Percentiles rank a stretch among this genome's conserved stretches.
Conservation (phyloP, 2,888 invertebrate species). For the Ernsta delagoae region DNA sequence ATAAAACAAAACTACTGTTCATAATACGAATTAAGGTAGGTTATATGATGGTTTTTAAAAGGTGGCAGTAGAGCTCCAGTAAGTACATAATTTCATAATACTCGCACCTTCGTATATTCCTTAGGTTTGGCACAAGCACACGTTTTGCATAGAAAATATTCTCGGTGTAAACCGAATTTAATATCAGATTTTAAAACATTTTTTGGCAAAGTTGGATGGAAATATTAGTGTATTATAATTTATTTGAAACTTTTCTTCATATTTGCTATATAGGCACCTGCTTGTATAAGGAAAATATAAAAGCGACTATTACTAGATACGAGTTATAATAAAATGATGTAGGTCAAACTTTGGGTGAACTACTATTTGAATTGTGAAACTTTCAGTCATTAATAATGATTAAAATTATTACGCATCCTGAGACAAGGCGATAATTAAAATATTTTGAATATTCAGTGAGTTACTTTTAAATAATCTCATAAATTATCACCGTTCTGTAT, state of each 20-base stretch:
- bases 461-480: no score
- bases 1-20: no score
- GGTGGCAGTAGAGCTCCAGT: no score
- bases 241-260: background rate
- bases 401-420: background rate
- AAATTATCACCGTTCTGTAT: no score
- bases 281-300: conserved; percentile 8
- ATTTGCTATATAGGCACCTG: background rate
- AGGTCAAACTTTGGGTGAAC: conserved; percentile 10
- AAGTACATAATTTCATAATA: no score
- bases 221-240: background rate
- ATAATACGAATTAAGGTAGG: no score
- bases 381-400: background rate
- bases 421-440: background rate
- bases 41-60: no score
- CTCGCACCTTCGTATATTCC: no score
- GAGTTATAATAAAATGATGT: conserved; percentile 4
- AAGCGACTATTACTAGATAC: background rate
- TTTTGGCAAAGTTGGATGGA: conserved; percentile 9
- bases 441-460: background rate
- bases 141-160: background rate
- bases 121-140: no score
- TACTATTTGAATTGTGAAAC: background rate
- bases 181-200: background rate
- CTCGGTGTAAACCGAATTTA: background rate